Evolutionary conservation across 2,888 invertebrate genomes (phyloP), one percentile per base, ranked within the genome.

Genomic region (Orthosia cruda): DNA sequence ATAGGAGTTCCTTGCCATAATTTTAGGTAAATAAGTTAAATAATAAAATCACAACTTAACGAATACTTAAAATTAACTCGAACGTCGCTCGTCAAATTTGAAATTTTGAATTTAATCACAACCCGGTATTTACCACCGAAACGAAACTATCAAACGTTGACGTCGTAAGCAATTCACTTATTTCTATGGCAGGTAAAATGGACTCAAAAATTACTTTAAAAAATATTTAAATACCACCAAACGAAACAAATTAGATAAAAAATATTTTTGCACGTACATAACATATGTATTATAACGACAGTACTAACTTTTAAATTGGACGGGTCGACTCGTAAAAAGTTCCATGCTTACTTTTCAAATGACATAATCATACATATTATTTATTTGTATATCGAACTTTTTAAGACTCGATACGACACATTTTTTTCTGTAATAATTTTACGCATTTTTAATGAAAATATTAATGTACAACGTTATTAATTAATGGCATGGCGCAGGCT

Each of bases 21-120:
- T 96, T 96, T 96, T 93, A 96, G 93, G 92, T 96, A 95, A 95
- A 96, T 96, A 96, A 96, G 95, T 95, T 96, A 95, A 95, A 95
- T 94, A 96, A 96, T 95, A 95, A 95, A 95, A 94, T 95, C 95
- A 96, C 95, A 96, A 96, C 96, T 95, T 96, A 96, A 95, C 93
- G 96, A 96, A 96, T 95, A 95, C 95, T 96, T 96, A 96, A 95
- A 96, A 96, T 95, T 96, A 96, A 95, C 92, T 92, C 91, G 89
- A 93, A 93, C 95, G 94, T 91, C 94, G 49, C 61, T 76, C 54
- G 89, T 89, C 86, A 85, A 94, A 92, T 93, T 93, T 91, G 11
- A 84, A 93, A 91, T 93, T 95, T 95, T 78, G 89, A 92, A 94
- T 93, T 94, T 94, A 84, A 84, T 80, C 69, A 85, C 82, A 89